Base-by-base conservation (phyloP, 1,140 invertebrate species). In the Euura saliciscinereae region DNA sequence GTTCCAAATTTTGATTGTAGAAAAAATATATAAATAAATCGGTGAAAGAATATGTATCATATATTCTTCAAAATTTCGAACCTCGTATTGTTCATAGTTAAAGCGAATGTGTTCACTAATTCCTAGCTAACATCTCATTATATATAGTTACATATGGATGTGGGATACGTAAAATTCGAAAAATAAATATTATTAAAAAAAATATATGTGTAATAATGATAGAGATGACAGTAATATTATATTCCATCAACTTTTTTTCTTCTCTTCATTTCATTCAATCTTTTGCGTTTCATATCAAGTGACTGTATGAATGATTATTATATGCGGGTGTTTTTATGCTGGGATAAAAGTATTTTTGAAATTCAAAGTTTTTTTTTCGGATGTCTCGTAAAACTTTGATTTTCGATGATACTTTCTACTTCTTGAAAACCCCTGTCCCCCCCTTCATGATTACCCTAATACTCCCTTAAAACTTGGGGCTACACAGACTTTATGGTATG, bases 1-100 rank as follows among this genome's bases (percentile, higher is more conserved):
- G 51, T 59, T 59, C 51, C 10, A 59, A 59, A 59, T 59, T 59
- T 59, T 59, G 51, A 59, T 59, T 8, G n/a, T n/a, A n/a, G n/a
- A n/a, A n/a, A n/a, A n/a, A n/a, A n/a, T n/a, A n/a, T n/a, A n/a
- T n/a, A n/a, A n/a, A n/a, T n/a, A n/a, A n/a, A n/a, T n/a, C n/a
- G n/a, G n/a, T n/a, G n/a, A n/a, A n/a, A n/a, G n/a, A n/a, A n/a
- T n/a, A n/a, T n/a, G n/a, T n/a, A n/a, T n/a, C n/a, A n/a, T n/a
- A n/a, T n/a, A 2, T 3, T 59, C 5, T 4, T 59, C 51, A 59
- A 59, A 59, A 59, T 59, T 59, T 59, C 51, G 51, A 59, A 59
- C 51, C 13, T 59, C 6, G 28, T 28, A 28, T 28, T 3, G 8
- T 59, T 28, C 28, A 28, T 28, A 28, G 28, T 28, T 28, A 28